Base-by-base conservation (phyloP, 2,888 invertebrate species). In the Heterodera filipjevi region DNA sequence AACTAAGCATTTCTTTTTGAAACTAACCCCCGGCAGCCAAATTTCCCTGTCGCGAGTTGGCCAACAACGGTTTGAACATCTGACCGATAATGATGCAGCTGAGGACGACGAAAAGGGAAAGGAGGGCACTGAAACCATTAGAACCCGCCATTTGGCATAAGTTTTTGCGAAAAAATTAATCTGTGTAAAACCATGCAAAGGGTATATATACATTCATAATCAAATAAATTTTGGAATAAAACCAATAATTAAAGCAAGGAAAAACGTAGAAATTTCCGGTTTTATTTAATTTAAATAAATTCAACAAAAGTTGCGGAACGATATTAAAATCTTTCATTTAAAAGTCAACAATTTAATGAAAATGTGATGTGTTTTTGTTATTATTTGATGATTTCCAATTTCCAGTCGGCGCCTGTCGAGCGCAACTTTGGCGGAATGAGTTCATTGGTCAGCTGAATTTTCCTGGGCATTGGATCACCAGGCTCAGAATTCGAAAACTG, bases 381-480 rank as follows among this genome's bases (percentile, higher is more conserved):
- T 32, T 14, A 33, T 49, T 78, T 66, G 32, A 84, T 77, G 12
- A 84, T 68, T 2, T 77, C 68, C 75, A 85, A 73, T 68, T 81
- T 81, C 86, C 85, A 85, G 32, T 78, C 76, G 27, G 71, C 49
- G 33, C 77, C 59, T 33, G 68, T 75, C 32, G 76, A 75, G 10
- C 80, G 75, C 16, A 81, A 19, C 22, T 46, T 27, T n/a, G 85
- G 86, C 12, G 86, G 77, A 19, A 84, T 32, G 79, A 86, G 73
- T 70, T 86, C 86, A 5, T 81, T 79, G 16, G 32, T 35, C 5
- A 68, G 33, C 33, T 68, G 16, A 22, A 68, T 68, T 35, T 35
- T 32, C 6, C 27, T 35, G 35, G 68, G 68, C 68, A 68, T 68
- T 68, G 64, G 22, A 14, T 68, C 68, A 49, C 16, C 10, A 14